phyloP scores from a whole-genome alignment of 2,888 invertebrate genomes.

The Andrena fulva region DNA sequence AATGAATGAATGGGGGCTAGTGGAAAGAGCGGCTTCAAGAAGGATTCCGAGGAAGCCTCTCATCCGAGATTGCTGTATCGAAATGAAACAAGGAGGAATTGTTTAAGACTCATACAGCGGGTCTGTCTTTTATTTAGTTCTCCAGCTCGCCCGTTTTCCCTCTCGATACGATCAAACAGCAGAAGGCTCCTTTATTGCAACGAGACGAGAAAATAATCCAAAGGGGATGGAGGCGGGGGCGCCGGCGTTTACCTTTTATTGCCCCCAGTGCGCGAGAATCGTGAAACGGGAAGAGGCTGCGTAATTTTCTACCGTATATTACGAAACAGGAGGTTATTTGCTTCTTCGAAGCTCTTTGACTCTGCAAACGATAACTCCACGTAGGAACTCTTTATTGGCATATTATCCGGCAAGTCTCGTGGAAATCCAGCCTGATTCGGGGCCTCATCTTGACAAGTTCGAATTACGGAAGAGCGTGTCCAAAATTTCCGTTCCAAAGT shows the following conservation, averaged over 20 bases:
- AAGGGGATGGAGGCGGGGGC: constrained; percentile 38
- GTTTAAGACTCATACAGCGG: constrained; percentile 6
- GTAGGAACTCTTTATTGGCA: constrained; percentile 4
- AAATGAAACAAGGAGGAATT: constrained; percentile 20
- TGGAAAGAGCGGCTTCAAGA: background rate
- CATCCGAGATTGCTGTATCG: constrained; percentile 8
- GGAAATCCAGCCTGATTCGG: background rate
- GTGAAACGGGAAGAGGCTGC: constrained; percentile 15
- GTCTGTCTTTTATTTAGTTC: constrained; percentile 8
- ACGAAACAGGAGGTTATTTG: background rate
- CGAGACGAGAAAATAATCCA: constrained; percentile 70
- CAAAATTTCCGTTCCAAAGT: too few species aligned
- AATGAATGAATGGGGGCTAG: background rate
- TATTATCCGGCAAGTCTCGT: background rate
- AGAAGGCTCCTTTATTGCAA: constrained; percentile 52
- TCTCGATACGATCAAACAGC: constrained; percentile 35
- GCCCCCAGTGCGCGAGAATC: constrained; percentile 18
- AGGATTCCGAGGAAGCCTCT: constrained; percentile 2
- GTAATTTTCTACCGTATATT: constrained; percentile 48
- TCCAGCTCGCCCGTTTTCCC: constrained; percentile 18
- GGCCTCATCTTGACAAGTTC: background rate
- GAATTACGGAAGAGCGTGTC: too few species aligned
- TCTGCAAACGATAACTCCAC: constrained; percentile 22
- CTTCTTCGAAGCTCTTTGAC: constrained; percentile 28
- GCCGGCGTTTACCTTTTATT: constrained; percentile 55